A percentile compares a stretch with the other conserved stretches of the same genome.
phyloP scores from a whole-genome alignment of 2,888 invertebrate genomes.

The Drosophila demipolita region DNA sequence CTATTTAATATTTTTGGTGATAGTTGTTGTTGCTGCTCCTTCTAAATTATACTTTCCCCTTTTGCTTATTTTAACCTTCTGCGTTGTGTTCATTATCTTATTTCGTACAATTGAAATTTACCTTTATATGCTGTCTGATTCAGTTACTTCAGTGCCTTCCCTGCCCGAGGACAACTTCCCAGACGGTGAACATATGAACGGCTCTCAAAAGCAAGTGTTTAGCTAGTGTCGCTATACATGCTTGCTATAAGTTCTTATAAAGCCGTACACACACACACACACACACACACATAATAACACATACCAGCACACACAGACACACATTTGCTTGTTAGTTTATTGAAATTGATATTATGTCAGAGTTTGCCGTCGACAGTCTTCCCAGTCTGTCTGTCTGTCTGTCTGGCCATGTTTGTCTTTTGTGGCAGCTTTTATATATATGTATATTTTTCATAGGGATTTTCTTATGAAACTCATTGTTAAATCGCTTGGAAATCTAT shows the following conservation, averaged over 20 bases:
- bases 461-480: slow-evolving; percentile 63
- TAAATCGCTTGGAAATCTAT: slow-evolving; percentile 71
- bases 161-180: background rate
- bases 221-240: slow-evolving; percentile 19
- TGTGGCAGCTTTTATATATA: slow-evolving; percentile 53
- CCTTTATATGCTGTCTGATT: slow-evolving; percentile 53
- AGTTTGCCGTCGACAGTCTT: slow-evolving; percentile 46
- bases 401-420: slow-evolving; percentile 35
- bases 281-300: background rate
- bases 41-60: background rate
- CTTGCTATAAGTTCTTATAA: slow-evolving; percentile 39
- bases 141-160: slow-evolving; percentile 5
- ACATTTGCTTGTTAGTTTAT: slow-evolving; percentile 76
- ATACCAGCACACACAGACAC: background rate
- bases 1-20: background rate
- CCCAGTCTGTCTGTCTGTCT: slow-evolving; percentile 11
- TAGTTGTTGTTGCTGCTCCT: background rate
- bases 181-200: slow-evolving; percentile 31
- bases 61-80: slow-evolving; percentile 2
- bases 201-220: slow-evolving; percentile 31
- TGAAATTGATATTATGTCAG: slow-evolving; percentile 75
- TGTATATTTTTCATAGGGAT: slow-evolving; percentile 51
- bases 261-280: slow-evolving; percentile 4
- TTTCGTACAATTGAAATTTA: slow-evolving; percentile 56
- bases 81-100: slow-evolving; percentile 11